Conservation (phyloP, 2,797 vertebrate genomes). For the Aotus griseimembra region DNA sequence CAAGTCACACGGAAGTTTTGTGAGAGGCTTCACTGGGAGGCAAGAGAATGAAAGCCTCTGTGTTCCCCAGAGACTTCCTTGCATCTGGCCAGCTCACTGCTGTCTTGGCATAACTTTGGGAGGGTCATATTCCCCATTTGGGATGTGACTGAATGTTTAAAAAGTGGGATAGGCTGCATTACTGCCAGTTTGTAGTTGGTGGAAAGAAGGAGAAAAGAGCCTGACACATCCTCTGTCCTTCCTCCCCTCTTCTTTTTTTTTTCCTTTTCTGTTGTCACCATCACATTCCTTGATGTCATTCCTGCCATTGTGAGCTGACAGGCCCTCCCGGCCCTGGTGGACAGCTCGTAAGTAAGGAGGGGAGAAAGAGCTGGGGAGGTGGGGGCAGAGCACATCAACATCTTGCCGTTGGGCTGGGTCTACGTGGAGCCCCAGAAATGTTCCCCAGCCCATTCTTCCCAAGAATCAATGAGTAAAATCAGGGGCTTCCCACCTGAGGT, state of each 20-base stretch:
- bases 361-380: constrained; percentile 1
- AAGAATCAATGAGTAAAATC: constrained; percentile 74
- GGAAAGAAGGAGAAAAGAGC: background rate
- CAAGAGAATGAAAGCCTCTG: background rate
- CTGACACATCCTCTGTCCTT: background rate
- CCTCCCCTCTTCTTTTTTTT: background rate
- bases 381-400: constrained; percentile 53
- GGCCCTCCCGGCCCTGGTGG: background rate
- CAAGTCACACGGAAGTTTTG: background rate
- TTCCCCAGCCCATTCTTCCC: constrained; percentile 53
- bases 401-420: constrained; percentile 60
- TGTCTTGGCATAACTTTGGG: background rate
- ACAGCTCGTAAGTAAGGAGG: background rate
- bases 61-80: background rate
- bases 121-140: background rate
- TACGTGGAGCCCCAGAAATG: constrained; percentile 66
- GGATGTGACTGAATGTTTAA: background rate
- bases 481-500: constrained; percentile 70
- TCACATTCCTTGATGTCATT: constrained; percentile 74
- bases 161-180: background rate
- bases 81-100: background rate
- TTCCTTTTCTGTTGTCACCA: background rate
- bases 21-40: background rate
- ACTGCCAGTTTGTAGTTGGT: background rate
- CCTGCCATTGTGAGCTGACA: constrained; percentile 73